Conservation (phyloP, 2,888 invertebrate genomes). For the Leptogaster cylindrica region DNA sequence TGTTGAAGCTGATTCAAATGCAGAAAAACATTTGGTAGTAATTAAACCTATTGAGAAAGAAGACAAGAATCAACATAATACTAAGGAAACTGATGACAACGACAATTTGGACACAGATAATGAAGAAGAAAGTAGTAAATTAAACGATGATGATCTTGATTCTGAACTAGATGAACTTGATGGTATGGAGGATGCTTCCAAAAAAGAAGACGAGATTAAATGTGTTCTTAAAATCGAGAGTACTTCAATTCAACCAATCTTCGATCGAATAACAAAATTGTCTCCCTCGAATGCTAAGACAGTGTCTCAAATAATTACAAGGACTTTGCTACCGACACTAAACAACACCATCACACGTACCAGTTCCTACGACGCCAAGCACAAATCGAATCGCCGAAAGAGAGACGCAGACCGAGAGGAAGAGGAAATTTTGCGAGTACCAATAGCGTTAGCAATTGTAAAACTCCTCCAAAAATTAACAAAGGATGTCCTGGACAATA, state of each 20-base stretch:
- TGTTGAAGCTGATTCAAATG: conserved; percentile 59
- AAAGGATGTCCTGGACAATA: conserved; percentile 72
- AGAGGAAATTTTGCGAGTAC: conserved; percentile 87
- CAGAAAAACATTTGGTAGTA: conserved; percentile 49
- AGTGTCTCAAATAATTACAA: conserved; percentile 74
- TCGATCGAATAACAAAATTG: conserved; percentile 64
- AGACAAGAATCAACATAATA: conserved; percentile 50
- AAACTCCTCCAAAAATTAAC: conserved; percentile 90
- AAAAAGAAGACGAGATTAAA: conserved; percentile 55
- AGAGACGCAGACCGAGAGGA: conserved; percentile 78
- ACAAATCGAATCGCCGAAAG: conserved; percentile 77
- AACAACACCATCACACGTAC: conserved; percentile 74
- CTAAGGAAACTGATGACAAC: conserved; percentile 54
- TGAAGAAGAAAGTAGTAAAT: no score
- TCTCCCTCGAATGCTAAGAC: conserved; percentile 76
- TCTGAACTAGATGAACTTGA: conserved; percentile 58
- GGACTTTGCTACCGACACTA: conserved; percentile 79
- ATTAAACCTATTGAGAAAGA: conserved; percentile 42
- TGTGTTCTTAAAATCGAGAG: no score
- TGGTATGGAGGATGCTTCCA: conserved; percentile 51
- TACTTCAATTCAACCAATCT: conserved; percentile 43
- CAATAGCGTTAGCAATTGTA: conserved; percentile 90
- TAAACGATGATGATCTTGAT: conserved; percentile 45
- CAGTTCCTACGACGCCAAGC: conserved; percentile 76
- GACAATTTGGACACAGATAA: conserved; percentile 59